These are phyloP conservation scores for Maconellicoccus hirsutus DNA, from an alignment of 1,140 invertebrate genomes.

Conservation along the genomic window DNA sequence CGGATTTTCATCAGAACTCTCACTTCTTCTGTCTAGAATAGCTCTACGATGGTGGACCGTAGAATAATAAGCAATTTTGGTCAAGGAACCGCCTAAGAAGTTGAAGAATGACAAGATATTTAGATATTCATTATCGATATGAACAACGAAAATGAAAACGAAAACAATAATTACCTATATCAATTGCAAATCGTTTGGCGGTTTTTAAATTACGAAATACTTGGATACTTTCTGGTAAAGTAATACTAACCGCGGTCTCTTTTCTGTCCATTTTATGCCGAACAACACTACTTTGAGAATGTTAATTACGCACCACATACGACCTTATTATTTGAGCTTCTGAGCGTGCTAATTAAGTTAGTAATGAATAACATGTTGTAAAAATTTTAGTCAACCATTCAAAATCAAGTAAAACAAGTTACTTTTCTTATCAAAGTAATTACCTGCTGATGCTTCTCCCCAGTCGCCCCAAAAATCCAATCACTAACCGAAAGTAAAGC, in stretches of 20 bases:
- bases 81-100: slow-evolving; percentile 49
- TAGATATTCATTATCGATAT: slow-evolving; percentile 16
- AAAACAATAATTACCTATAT: slow-evolving; percentile 45
- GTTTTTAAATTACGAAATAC: slow-evolving; percentile 57
- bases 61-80: slow-evolving; percentile 64
- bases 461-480: too few relatives aligned
- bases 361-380: background rate
- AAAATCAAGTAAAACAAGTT: background rate
- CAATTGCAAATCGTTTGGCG: slow-evolving; percentile 58
- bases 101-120: too few relatives aligned
- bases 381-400: background rate
- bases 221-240: slow-evolving; percentile 35
- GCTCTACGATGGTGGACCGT: slow-evolving; percentile 50
- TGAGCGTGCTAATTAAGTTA: background rate
- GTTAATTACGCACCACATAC: background rate
- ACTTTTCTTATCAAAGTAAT: background rate
- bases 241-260: slow-evolving; percentile 31
- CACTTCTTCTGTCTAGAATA: slow-evolving; percentile 33
- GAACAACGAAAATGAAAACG: background rate
- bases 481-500: too few relatives aligned
- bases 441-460: background rate
- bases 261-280: slow-evolving; percentile 29
- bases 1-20: slow-evolving; percentile 26
- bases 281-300: background rate
- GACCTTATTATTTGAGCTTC: background rate